Evolutionary conservation across 2,797 vertebrate genomes (phyloP), one percentile per base, ranked within the genome.

Genomic region (Loriculus beryllinus): DNA sequence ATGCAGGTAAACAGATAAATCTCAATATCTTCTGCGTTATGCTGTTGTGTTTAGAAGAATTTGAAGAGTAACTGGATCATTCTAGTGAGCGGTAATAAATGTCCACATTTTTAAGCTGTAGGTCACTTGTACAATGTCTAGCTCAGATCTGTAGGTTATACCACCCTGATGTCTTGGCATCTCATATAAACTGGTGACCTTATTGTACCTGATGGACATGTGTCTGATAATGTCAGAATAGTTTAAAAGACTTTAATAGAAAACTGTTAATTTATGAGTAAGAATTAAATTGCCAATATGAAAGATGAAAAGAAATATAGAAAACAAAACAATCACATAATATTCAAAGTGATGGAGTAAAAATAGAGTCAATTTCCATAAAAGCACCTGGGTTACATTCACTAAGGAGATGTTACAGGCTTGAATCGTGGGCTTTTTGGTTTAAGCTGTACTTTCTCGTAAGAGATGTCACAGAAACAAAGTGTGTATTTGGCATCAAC

Each of bases 1-100:
- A 96, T 96, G 67, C 85, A 96, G 95, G 94, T 93, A 93, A 93
- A 91, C 86, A 95, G 65, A 91, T 92, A 96, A 94, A 96, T 96
- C 82, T 96, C 57, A 88, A 80, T 77, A 95, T 45, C 57, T 96
- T 70, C 84, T 87, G 95, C 90, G 52, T 95, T 79, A 72, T 62
- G 18, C 62, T 71, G 52, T 77, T 96, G 22, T 93, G 12, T 92
- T 97, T 75, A 77, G 74, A 71, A 81, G 43, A 84, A 68, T 85
- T 88, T 95, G 69, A 80, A 87, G 82, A 68, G 79, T 69, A 83
- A 48, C 17, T 86, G 63, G 39, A 21, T 91, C 31, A 68, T 17
- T 86, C 40, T 7, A 40, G 17, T 21, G 31, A 59, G 18, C 12
- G 31, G 14, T 20, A 80, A 52, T 43, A 28, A 68, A 37, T 19